These are phyloP conservation scores for Andrena haemorrhoa DNA, from an alignment of 2,888 invertebrate genomes.

Conservation along the genomic window DNA sequence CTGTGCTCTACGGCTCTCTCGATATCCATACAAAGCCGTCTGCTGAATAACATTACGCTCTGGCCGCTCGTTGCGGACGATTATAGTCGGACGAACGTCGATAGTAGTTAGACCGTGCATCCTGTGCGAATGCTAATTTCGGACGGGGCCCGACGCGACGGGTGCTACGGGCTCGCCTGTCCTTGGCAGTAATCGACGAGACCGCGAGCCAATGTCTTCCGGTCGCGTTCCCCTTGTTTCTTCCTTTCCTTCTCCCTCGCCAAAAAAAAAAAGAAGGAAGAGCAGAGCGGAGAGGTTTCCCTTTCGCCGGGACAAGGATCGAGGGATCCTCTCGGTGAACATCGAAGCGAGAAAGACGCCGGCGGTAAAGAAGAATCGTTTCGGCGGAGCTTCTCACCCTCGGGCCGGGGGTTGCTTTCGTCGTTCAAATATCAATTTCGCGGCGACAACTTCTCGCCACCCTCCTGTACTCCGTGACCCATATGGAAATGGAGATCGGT, in stretches of 20 bases:
- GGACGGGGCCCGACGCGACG: constrained; percentile 18
- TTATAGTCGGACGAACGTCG: constrained; percentile 85
- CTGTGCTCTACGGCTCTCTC: constrained; percentile 81
- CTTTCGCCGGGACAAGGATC: not conserved
- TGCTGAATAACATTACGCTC: constrained; percentile 85
- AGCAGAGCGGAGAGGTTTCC: not conserved
- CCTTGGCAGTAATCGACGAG: constrained; percentile 43
- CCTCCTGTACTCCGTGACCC: constrained; percentile 57
- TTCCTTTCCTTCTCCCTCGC: not conserved
- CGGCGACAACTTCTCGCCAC: constrained; percentile 78
- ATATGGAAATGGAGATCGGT: constrained; percentile 84
- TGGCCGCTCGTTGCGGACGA: constrained; percentile 82
- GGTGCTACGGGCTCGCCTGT: constrained; percentile 21
- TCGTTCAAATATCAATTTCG: constrained; percentile 82
- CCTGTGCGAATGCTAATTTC: constrained; percentile 85
- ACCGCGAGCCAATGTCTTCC: constrained; percentile 57
- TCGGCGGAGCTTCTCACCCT: not conserved
- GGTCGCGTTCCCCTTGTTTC: constrained; percentile 5
- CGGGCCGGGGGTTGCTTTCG: constrained; percentile 5
- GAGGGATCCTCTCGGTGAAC: too few relatives aligned
- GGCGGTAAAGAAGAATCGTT: not conserved
- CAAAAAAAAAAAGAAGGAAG: not conserved
- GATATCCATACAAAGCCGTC: constrained; percentile 84
- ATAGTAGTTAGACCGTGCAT: constrained; percentile 85
- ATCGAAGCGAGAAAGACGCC: not conserved